A percentile compares a stretch with the other conserved stretches of the same genome.
Conservation (phyloP, 2,888 invertebrate species). For the Caenorhabditis sp. region DNA sequence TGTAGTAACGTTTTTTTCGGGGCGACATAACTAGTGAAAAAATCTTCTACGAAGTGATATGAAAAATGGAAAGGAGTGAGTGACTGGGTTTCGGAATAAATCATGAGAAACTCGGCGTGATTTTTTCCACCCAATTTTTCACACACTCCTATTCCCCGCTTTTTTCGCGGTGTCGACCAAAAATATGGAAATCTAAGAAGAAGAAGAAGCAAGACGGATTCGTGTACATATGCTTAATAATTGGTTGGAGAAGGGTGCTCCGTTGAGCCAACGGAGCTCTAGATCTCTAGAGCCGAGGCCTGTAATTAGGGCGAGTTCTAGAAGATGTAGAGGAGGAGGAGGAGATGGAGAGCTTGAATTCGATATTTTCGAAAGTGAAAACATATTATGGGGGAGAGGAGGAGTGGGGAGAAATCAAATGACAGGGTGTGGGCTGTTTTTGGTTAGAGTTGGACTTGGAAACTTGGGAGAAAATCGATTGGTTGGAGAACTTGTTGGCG, state of each 20-base stretch:
- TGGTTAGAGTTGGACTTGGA: neutral
- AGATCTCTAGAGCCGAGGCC: constrained; percentile 21
- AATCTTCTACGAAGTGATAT: constrained; percentile 13
- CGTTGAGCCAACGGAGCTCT: constrained; percentile 6
- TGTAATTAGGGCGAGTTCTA: constrained; percentile 62
- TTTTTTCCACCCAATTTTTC: too few relatives aligned
- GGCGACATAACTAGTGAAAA: too few relatives aligned
- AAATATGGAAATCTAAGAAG: neutral
- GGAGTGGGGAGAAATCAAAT: neutral
- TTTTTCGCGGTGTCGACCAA: neutral
- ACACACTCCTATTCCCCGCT: neutral
- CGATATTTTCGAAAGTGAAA: constrained; percentile 17
- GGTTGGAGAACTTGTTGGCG: too few relatives aligned
- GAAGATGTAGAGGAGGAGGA: constrained; percentile 9
- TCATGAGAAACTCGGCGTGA: constrained; percentile 19
- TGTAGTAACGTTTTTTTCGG: neutral
- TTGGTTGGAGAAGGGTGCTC: constrained; percentile 38
- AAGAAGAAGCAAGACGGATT: constrained; percentile 32
- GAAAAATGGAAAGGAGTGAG: neutral
- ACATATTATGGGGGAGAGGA: constrained; percentile 5
- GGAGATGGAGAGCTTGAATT: constrained; percentile 15
- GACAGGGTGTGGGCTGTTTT: neutral
- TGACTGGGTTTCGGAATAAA: constrained; percentile 19
- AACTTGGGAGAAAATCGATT: neutral
- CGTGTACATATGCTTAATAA: constrained; percentile 56